Conservation (phyloP, 2,113 vertebrate species). For the Megalops atlanticus region DNA sequence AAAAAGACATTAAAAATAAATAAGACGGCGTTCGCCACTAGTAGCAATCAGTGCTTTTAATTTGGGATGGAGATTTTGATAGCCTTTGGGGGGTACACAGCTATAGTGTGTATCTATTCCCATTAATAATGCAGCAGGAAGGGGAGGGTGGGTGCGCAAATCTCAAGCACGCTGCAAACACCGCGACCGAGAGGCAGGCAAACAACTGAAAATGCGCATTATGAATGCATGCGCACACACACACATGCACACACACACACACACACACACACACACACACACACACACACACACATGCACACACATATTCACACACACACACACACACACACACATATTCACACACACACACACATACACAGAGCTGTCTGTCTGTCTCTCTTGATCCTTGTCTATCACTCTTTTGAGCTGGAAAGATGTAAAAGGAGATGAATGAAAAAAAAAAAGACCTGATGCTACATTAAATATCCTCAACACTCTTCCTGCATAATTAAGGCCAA, state of each 20-base stretch:
- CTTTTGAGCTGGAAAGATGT: neutral
- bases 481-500: conserved; percentile 62
- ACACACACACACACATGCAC: no score
- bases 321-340: neutral
- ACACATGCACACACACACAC: neutral
- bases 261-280: neutral
- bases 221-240: neutral
- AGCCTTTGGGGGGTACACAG: conserved; percentile 54
- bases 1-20: conserved; percentile 35
- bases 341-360: neutral
- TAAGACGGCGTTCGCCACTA: conserved; percentile 53
- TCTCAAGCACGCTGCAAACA: neutral
- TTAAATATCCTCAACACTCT: conserved; percentile 64
- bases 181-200: neutral
- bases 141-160: conserved; percentile 7
- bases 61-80: conserved; percentile 46
- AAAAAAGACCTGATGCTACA: conserved; percentile 54
- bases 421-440: neutral
- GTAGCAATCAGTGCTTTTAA: conserved; percentile 60
- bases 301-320: neutral
- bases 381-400: neutral
- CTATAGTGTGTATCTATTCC: conserved; percentile 47
- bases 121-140: conserved; percentile 64
- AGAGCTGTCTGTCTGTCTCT: neutral
- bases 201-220: neutral